Conservation (phyloP, 2,888 invertebrate genomes). For the Sepiola atlantica region DNA sequence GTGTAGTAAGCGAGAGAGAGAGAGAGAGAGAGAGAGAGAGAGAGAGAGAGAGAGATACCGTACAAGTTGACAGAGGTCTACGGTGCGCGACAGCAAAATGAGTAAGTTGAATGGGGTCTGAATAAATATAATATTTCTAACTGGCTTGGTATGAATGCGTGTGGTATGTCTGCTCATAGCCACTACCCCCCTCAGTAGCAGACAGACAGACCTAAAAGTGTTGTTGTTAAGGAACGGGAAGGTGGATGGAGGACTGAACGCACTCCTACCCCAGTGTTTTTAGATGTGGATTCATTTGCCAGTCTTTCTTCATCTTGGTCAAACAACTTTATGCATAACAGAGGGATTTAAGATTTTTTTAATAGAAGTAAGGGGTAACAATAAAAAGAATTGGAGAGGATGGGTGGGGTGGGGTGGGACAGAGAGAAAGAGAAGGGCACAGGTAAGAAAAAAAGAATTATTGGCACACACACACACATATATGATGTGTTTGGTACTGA, state of each 20-base stretch:
- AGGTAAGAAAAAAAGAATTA: not conserved
- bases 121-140: constrained; percentile 32
- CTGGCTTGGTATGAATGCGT: constrained; percentile 11
- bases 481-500: not conserved
- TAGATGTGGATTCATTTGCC: not conserved
- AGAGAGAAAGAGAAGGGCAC: not conserved
- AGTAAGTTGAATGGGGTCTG: constrained; percentile 12
- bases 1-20: not conserved
- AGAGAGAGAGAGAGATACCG: not conserved
- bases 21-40: not conserved
- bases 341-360: not conserved
- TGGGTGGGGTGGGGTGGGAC: not conserved
- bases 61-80: not conserved
- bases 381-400: not conserved
- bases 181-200: not conserved
- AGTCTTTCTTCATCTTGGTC: not conserved
- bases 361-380: not conserved
- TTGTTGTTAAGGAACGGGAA: not conserved
- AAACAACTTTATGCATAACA: not conserved
- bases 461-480: not conserved
- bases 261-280: not conserved
- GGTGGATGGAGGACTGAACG: not conserved
- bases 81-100: not conserved
- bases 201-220: not conserved
- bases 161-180: constrained; percentile 1